Base-by-base conservation (phyloP, 2,797 vertebrate species). In the Falco naumanni region DNA sequence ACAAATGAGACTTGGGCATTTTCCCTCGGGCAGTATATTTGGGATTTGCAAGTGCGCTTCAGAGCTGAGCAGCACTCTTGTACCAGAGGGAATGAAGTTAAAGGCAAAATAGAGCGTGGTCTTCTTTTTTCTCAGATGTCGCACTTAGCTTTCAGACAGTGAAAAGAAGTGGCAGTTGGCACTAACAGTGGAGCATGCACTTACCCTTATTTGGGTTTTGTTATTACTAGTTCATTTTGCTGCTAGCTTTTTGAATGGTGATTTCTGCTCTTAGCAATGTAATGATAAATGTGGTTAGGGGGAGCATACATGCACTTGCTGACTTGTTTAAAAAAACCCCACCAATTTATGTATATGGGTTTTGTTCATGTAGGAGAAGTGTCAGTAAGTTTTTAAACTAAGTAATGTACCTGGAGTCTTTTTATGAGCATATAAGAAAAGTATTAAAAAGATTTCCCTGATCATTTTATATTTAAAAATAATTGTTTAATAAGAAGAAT, bases 121-220 rank as follows among this genome's bases (percentile, higher is more conserved):
- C 80, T 93, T 90, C 93, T 74, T 70, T 87, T 88, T 63, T 48
- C 83, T 63, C 87, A 93, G 96, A 94, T 94, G 95, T 95, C 96
- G 91, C 84, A 53, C 90, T 91, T 70, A 39, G 85, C 65, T 95
- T 79, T 87, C 66, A 91, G 91, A 65, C 72, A 66, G 87, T 33
- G 76, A 68, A 70, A 63, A 79, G 87, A 93, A 66, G 70, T 53
- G 80, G 90, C 77, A 89, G 59, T 66, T 94, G 93, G 90, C 74
- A 41, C 63, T 76, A 37, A n/a, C 63, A 18, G n/a, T 25, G 89
- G 41, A 79, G 24, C 53, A 56, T 28, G 24, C 16, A n/a, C 84
- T 92, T 85, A 57, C 39, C 45, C 53, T 72, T 78, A 51, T 83
- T 84, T 89, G 51, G 51, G 31, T 90, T 82, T 90, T 84, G 69